Base-by-base conservation (phyloP, 2,888 invertebrate genomes). In the Willowsia nigromaculata region DNA sequence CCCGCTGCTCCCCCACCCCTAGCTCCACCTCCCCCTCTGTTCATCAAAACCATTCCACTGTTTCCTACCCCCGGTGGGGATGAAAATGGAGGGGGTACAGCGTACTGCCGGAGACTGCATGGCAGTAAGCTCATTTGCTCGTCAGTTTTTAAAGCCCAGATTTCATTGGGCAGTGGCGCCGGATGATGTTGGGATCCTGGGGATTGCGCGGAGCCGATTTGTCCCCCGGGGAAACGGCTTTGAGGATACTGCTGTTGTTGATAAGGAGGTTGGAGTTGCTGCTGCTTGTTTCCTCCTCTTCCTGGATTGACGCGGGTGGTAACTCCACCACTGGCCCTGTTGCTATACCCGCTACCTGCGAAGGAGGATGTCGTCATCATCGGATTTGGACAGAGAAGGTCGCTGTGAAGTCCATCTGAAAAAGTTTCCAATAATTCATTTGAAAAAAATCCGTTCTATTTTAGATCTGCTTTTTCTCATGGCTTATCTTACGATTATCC, bases 71-170 rank as follows among this genome's bases (percentile, higher is more conserved):
- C 18, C 0, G 18, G 9, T 2, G 40, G 2, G 27, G 59, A 27
- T 6, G 53, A 56, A 56, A 82, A 82, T 7, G 84, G 88, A 7
- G 65, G 71, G 0, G 83, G 84, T 11, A 85, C 59, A n/a, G 89
- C 85, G 33, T 11, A 53, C 40, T 84, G 81, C 7, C 85, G 13
- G 1, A 89, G 22, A 33, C 82, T 86, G 47, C 89, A 89, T 7
- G 89, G 89, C 25, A 89, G 43, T 0, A 74, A n/a, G 50, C 74
- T 89, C 22, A 82, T 13, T 1, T 1, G 37, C 11, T 71, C 71
- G 13, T 85, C 68, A 6, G 89, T 89, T 53, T 89, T 89, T 74
- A 89, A 18, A 11, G 89, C 89, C 89, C 89, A 89, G 43, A 89
- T 89, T 56, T 89, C 89, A 43, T 89, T 89, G 7, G 89, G 89